phyloP scores from a whole-genome alignment of 2,797 vertebrate species.

The Aplochiton taeniatus region DNA sequence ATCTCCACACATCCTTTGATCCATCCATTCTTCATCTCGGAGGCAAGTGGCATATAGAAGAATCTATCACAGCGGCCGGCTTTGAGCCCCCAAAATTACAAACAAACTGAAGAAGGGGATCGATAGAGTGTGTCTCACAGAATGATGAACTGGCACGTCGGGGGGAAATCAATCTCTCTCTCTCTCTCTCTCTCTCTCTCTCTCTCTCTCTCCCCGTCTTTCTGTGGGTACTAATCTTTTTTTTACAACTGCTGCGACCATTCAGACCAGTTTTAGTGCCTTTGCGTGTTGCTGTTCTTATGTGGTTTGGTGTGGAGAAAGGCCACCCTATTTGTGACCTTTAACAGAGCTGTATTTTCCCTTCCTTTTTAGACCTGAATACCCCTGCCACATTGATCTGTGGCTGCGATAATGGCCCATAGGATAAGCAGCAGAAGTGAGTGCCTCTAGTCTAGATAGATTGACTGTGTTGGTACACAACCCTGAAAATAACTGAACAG shows the following conservation, averaged over 20 bases:
- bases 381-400: slow-evolving; percentile 69
- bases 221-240: slow-evolving; percentile 38
- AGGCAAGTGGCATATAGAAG: slow-evolving; percentile 55
- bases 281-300: slow-evolving; percentile 8
- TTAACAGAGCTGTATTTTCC: slow-evolving; percentile 60
- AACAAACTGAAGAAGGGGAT: slow-evolving; percentile 79
- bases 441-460: slow-evolving; percentile 66
- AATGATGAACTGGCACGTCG: slow-evolving; percentile 83
- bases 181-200: slow-evolving; percentile 42
- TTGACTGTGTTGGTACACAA: slow-evolving; percentile 51
- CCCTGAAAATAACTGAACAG: no score
- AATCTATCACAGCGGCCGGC: slow-evolving; percentile 72
- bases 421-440: slow-evolving; percentile 72
- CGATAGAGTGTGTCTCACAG: slow-evolving; percentile 74
- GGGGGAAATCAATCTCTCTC: slow-evolving; percentile 75
- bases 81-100: slow-evolving; percentile 80
- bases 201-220: slow-evolving; percentile 12
- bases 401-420: slow-evolving; percentile 69
- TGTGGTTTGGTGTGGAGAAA: slow-evolving; percentile 16
- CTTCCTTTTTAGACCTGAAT: slow-evolving; percentile 65
- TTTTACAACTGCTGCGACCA: slow-evolving; percentile 30
- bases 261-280: slow-evolving; percentile 40
- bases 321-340: slow-evolving; percentile 38
- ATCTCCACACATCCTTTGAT: slow-evolving; percentile 61
- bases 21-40: slow-evolving; percentile 57